Base-by-base conservation (phyloP, 1,140 invertebrate genomes). In the Pogonus chalceus region DNA sequence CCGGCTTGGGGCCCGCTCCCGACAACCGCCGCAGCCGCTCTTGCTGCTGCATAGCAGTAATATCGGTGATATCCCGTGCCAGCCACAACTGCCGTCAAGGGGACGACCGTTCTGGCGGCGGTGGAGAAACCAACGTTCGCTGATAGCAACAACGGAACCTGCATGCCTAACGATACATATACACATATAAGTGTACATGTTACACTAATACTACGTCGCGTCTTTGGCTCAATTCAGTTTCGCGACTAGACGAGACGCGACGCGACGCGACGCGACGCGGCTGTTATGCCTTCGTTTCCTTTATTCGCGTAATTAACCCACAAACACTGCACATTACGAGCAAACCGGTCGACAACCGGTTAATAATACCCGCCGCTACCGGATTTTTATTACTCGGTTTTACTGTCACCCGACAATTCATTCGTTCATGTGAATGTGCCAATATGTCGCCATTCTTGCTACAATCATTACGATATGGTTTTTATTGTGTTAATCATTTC, bases 21-120 rank as follows among this genome's bases (percentile, higher is more conserved):
- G n/a, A n/a, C n/a, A n/a, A n/a, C n/a, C n/a, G n/a, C n/a, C n/a
- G n/a, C n/a, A n/a, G n/a, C n/a, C n/a, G n/a, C n/a, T n/a, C n/a
- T n/a, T n/a, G n/a, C n/a, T 57, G 58, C 58, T 65, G 62, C 62
- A 65, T 63, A 64, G 59, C 61, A 58, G 60, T 60, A 65, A 65
- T 66, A 67, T 65, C 56, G 65, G 65, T 67, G 64, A 63, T 67
- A 67, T 58, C 58, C 64, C 35, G 65, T 67, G 53, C 65, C 65
- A 67, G 64, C 37, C 37, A 43, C 37, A 43, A 14, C 4, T 10
- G 3, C 7, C 3, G 9, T 16, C 7, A 10, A 7, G 37, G 60
- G 55, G 56, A 31, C 26, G 26, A 14, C 26, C 4, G 26, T 14
- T 4, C 7, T 7, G 26, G 26, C 26, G 14, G 26, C 14, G 26